phyloP scores from a whole-genome alignment of 2,797 vertebrate species.

The Parauchenoglanis punctatus region DNA sequence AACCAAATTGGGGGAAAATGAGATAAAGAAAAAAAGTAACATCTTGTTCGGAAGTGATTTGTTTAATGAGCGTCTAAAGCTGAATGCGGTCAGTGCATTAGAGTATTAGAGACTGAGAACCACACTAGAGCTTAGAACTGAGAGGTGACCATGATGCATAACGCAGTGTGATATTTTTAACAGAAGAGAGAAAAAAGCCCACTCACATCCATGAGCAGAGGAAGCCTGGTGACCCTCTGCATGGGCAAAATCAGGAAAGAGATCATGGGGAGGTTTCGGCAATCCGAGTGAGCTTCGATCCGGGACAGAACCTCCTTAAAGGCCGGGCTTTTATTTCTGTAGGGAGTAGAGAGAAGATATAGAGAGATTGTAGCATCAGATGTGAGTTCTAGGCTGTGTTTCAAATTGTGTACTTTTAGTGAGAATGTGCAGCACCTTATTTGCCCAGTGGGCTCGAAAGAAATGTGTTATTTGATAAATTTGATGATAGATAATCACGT shows the following conservation, averaged over 20 bases:
- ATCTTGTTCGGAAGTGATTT: neutral
- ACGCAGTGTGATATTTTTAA: no score
- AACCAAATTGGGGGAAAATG: neutral
- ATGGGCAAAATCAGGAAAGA: constrained; percentile 98
- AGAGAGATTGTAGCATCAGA: neutral
- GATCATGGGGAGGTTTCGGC: constrained; percentile 93
- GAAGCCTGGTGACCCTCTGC: constrained; percentile 96
- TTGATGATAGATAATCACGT: neutral
- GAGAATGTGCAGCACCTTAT: neutral
- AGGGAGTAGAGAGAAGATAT: neutral
- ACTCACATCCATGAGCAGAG: constrained; percentile 96
- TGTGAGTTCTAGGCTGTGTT: neutral
- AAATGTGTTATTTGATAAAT: neutral
- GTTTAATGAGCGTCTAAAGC: neutral
- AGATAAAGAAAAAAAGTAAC: neutral
- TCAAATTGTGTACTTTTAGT: neutral
- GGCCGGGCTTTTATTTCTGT: constrained; percentile 83
- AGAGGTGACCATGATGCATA: neutral
- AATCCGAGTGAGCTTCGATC: constrained; percentile 89
- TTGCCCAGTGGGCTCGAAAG: neutral
- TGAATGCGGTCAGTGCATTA: neutral
- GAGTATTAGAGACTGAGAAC: neutral
- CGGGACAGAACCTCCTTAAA: constrained; percentile 88
- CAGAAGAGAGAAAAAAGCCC: neutral
- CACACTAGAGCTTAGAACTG: neutral